A percentile compares a stretch with the other conserved stretches of the same genome.
phyloP scores from a whole-genome alignment of 2,888 invertebrate genomes.

The Drosophila cognata region DNA sequence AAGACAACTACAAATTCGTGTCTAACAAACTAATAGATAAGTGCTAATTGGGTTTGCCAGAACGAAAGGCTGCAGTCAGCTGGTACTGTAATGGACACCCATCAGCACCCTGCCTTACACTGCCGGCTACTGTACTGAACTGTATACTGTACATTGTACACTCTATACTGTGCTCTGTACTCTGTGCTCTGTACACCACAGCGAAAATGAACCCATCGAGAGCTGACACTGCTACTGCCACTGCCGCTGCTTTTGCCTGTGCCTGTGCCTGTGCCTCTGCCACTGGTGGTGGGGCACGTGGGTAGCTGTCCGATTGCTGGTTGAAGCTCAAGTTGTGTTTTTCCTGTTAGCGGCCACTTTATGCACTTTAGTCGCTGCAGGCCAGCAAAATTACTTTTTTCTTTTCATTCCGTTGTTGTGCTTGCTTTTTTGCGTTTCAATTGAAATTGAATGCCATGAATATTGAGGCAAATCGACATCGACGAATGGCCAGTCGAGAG shows the following conservation, averaged over 20 bases:
- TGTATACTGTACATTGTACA: neutral
- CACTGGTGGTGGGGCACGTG: conserved; percentile 9
- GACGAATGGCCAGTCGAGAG: conserved; percentile 34
- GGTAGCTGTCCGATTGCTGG: conserved; percentile 33
- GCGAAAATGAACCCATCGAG: conserved; percentile 65
- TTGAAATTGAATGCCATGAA: conserved; percentile 72
- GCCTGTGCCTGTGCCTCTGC: conserved; percentile 7
- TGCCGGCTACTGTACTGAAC: conserved; percentile 25
- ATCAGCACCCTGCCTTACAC: conserved; percentile 18
- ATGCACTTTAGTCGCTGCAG: conserved; percentile 73
- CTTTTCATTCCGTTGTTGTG: conserved; percentile 31
- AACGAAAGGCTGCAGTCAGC: conserved; percentile 67
- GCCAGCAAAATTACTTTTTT: conserved; percentile 64
- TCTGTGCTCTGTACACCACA: neutral
- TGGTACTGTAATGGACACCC: conserved; percentile 59
- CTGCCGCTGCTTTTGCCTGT: neutral
- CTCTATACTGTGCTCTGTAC: neutral
- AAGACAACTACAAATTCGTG: conserved; percentile 47
- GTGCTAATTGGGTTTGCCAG: conserved; percentile 73
- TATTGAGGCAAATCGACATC: conserved; percentile 58
- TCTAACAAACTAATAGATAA: conserved; percentile 66
- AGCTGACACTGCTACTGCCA: conserved; percentile 27
- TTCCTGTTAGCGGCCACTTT: conserved; percentile 54
- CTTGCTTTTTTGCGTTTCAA: conserved; percentile 62
- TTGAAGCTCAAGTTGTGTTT: conserved; percentile 52